Evolutionary conservation across 1,140 invertebrate genomes (phyloP).

Genomic region (Aleiodes sp.): DNA sequence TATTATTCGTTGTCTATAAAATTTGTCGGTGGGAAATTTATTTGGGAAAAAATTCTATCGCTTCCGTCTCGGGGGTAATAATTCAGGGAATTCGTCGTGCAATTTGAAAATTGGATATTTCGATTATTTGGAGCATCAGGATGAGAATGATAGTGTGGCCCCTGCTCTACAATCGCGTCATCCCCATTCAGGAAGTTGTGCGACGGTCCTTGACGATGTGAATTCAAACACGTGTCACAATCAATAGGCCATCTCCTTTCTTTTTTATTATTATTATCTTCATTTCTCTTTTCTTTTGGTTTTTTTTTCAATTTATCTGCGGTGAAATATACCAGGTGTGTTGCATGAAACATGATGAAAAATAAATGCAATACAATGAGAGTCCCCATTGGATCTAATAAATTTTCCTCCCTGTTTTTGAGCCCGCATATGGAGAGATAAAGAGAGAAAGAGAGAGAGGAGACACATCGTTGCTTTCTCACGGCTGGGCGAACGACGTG

Average conservation of each 20-base stretch:
- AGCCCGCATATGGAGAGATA: constrained; percentile 17
- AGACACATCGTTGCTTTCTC: constrained; percentile 22
- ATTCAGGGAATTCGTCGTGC: too few relatives aligned
- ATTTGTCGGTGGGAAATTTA: too few relatives aligned
- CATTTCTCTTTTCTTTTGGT: constrained; percentile 18
- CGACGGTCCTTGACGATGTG: constrained; percentile 21
- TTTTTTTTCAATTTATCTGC: constrained; percentile 2
- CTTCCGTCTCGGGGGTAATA: too few relatives aligned
- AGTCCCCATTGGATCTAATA: constrained; percentile 24
- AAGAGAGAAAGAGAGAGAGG: too few relatives aligned
- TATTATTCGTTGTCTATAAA: too few relatives aligned
- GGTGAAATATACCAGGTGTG: background rate
- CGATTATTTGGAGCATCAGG: too few relatives aligned
- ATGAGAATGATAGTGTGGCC: too few relatives aligned
- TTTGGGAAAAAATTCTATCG: too few relatives aligned
- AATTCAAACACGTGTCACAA: constrained; percentile 30
- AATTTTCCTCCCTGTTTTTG: constrained; percentile 21
- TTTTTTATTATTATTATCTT: background rate
- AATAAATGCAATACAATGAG: constrained; percentile 1
- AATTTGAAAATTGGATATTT: too few relatives aligned
- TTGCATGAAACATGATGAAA: constrained; percentile 12
- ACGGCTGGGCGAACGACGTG: constrained; percentile 14
- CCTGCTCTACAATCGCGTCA: too few relatives aligned
- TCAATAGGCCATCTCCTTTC: background rate
- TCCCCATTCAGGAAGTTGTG: background rate